Conservation (phyloP, 2,113 vertebrate genomes). For the Ceyx melanurus region DNA sequence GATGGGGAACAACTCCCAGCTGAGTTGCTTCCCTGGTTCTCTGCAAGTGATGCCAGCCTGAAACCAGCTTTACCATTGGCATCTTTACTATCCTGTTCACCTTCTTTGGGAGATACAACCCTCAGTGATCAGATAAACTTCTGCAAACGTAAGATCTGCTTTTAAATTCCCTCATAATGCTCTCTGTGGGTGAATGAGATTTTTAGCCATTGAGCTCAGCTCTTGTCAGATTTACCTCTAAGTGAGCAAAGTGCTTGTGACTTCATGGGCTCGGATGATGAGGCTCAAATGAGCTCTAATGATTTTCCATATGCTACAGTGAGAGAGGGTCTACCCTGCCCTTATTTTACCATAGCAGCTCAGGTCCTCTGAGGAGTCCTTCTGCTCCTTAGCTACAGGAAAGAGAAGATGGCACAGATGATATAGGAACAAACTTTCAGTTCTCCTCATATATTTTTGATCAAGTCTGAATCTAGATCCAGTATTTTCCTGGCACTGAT, state of each 20-base stretch:
- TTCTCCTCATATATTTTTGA: neutral
- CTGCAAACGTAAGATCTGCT: neutral
- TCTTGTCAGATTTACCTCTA: neutral
- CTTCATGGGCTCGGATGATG: neutral
- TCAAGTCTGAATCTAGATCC: neutral
- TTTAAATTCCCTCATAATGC: neutral
- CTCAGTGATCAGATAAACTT: neutral
- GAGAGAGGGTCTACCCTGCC: neutral
- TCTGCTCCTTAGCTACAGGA: neutral
- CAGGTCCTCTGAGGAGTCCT: neutral
- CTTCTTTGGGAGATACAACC: rapidly evolving
- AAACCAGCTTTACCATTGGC: neutral
- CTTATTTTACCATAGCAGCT: neutral
- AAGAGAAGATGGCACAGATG: neutral
- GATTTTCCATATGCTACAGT: neutral
- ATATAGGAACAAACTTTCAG: neutral
- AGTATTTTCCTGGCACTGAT: neutral
- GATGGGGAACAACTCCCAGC: neutral
- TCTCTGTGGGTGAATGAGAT: neutral
- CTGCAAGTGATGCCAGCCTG: neutral
- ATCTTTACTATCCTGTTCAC: neutral
- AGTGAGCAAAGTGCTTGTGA: neutral
- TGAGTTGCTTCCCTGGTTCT: neutral
- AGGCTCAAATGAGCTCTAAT: neutral
- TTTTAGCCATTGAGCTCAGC: neutral